A percentile compares a stretch with the other conserved stretches of the same genome.
These are phyloP conservation scores for Argyra leucocephala DNA, from an alignment of 2,888 invertebrate species.

Conservation along the genomic window DNA sequence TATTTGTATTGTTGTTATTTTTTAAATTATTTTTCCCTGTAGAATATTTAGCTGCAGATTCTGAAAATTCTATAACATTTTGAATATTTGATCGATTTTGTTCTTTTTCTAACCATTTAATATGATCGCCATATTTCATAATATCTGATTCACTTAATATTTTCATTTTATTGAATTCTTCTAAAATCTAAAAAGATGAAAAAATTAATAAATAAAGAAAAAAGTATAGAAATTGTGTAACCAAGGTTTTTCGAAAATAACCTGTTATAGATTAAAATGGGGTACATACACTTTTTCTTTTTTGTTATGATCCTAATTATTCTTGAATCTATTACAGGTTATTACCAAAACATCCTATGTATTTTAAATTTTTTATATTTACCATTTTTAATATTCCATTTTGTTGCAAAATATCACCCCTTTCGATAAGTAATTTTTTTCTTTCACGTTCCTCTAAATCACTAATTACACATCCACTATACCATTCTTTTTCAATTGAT, in stretches of 20 bases:
- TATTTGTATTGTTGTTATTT: background rate
- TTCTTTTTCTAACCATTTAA: background rate
- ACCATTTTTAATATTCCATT: constrained; percentile 61
- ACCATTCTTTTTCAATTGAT: background rate
- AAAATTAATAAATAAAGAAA: constrained; percentile 5
- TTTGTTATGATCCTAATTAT: too few relatives aligned
- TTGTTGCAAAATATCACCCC: constrained; percentile 60
- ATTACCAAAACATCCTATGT: background rate
- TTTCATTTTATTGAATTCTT: constrained; percentile 30
- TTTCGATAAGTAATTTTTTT: constrained; percentile 53
- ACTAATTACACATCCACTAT: background rate
- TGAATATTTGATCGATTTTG: background rate
- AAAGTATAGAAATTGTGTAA: background rate
- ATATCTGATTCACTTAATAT: constrained; percentile 38
- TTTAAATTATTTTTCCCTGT: background rate
- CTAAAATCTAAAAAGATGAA: constrained; percentile 37
- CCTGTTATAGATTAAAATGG: too few relatives aligned
- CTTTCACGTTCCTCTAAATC: constrained; percentile 61
- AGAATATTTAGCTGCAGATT: background rate
- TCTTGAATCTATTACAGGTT: too few relatives aligned
- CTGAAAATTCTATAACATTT: background rate
- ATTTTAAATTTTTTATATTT: constrained; percentile 12
- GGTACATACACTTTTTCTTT: background rate
- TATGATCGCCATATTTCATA: constrained; percentile 28
- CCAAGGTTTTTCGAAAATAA: too few relatives aligned